phyloP scores from a whole-genome alignment of 2,113 vertebrate genomes.

The Nibea albiflora region DNA sequence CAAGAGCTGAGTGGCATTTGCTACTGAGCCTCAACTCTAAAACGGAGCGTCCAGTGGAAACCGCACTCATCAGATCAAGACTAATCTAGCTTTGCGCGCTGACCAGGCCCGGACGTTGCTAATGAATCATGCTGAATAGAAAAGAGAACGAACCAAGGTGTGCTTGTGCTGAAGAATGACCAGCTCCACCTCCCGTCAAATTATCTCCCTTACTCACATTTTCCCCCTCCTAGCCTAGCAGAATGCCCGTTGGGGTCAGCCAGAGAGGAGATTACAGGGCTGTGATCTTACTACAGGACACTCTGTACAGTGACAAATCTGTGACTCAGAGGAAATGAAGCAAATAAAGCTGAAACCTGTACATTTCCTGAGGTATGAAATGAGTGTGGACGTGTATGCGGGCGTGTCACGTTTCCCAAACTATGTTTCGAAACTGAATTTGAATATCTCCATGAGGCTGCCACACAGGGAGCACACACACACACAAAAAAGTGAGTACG shows the following conservation, averaged over 20 bases:
- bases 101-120: conserved; percentile 17
- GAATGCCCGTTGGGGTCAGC: conserved; percentile 29
- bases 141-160: conserved; percentile 44
- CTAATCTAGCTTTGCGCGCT: conserved; percentile 60
- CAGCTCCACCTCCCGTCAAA: conserved; percentile 20
- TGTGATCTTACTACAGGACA: conserved; percentile 27
- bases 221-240: background rate
- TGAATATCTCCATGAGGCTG: conserved; percentile 4
- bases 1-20: background rate
- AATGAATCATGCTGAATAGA: conserved; percentile 48
- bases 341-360: conserved; percentile 26
- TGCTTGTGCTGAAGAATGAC: conserved; percentile 17
- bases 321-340: conserved; percentile 36
- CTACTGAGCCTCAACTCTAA: conserved; percentile 12
- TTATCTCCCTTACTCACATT: conserved; percentile 42
- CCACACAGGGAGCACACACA: background rate
- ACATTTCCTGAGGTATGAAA: conserved; percentile 13
- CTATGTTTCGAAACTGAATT: conserved; percentile 22
- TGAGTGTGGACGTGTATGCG: background rate
- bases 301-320: conserved; percentile 24
- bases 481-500: background rate
- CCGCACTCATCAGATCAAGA: conserved; percentile 49
- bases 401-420: conserved; percentile 4
- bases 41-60: conserved; percentile 44
- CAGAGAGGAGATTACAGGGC: conserved; percentile 41